These are phyloP conservation scores for Lithobates pipiens DNA, from an alignment of 2,797 vertebrate species.

Conservation along the genomic window DNA sequence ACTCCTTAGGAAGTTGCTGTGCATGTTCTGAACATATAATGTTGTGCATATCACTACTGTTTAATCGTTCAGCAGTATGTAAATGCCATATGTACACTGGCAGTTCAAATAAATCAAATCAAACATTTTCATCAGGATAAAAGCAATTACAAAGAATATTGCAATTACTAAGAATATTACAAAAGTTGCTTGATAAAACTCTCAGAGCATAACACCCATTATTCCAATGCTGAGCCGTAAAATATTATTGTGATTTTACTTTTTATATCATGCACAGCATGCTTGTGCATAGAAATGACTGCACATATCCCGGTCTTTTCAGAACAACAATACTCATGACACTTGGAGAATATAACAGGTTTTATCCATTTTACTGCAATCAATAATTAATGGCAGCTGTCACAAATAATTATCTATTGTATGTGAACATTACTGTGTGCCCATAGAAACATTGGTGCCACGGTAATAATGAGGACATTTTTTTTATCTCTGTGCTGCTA, in stretches of 20 bases:
- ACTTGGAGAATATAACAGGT: conserved; percentile 14
- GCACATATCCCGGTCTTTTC: conserved; percentile 1
- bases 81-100: not conserved
- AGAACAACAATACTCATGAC: conserved; percentile 31
- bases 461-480: not conserved
- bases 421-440: not conserved
- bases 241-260: not conserved
- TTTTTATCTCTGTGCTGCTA: not conserved
- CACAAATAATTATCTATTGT: conserved; percentile 31
- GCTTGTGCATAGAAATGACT: not conserved
- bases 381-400: conserved; percentile 47
- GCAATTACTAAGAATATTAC: not conserved
- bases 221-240: not conserved
- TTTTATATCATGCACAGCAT: not conserved
- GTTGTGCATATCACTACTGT: not conserved
- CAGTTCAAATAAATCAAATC: not conserved
- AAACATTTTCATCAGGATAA: not conserved
- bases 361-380: conserved; percentile 31
- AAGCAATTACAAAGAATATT: not conserved
- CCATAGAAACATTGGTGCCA: not conserved
- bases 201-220: not conserved
- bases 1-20: no score
- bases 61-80: not conserved
- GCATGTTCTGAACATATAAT: no score
- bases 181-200: not conserved